Base-by-base conservation (phyloP, 1,140 invertebrate genomes). In the Halictus rubicundus region DNA sequence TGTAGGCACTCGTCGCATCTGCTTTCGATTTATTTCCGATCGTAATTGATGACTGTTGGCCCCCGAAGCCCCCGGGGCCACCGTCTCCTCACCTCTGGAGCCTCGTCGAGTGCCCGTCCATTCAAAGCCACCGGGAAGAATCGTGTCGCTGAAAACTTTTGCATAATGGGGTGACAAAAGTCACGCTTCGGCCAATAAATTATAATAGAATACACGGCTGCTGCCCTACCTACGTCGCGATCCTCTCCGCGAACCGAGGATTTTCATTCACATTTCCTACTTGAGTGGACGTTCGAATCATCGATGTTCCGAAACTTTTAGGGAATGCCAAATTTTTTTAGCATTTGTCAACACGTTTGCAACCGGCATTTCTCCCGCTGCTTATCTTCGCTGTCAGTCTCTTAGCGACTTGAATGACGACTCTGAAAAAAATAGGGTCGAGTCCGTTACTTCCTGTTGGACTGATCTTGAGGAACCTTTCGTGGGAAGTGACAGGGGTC, bases 11-110 rank as follows among this genome's bases (percentile, higher is more conserved):
- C 90, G 86, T 88, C 88, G 88, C 92, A 93, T 93, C 92, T 93
- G 92, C 91, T 88, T 91, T 89, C 90, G 89, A 92, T 91, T 92
- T 90, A 91, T 91, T 91, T 90, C 81, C 90, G 88, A 92, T 92
- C 84, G 86, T 91, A 92, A 92, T 92, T 91, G 91, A 92, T 92
- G 92, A 91, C 89, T 91, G 77, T 81, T 86, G 49, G 49, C 49
- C 49, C 49, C 49, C 5, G 16, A 3, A 16, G 49, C 49, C 49
- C 49, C 49, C 5, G 16, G 16, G 16, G 49, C 49, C 49, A 49
- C 14, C 46, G 12, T 49, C 14, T 0, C 4, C 52, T 6, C 0
- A 84, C 72, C 83, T 71, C 75, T 57, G 74, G 73, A 27, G 23
- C 37, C 74, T 59, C 25, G 61, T 77, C 79, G 73, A 84, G 78